Evolutionary conservation across 2,888 invertebrate genomes (phyloP).

Genomic region (Volucella bombylans): DNA sequence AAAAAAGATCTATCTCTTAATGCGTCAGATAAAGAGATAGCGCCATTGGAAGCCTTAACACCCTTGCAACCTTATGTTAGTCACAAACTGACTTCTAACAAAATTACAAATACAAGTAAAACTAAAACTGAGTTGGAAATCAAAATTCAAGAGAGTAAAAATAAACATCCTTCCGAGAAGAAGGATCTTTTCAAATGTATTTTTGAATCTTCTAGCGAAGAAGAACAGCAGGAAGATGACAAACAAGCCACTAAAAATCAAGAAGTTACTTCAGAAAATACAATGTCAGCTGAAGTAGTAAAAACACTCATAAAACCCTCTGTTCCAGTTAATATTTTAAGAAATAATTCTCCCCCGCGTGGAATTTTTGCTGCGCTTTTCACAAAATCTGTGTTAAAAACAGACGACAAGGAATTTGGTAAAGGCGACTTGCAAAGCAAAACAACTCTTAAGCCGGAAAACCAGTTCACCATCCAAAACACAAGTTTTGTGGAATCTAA

Average conservation of each 20-base stretch:
- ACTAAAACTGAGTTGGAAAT: conserved; percentile 79
- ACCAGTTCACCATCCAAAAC: conserved; percentile 71
- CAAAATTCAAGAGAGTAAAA: conserved; percentile 77
- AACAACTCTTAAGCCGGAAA: conserved; percentile 76
- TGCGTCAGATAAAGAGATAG: neutral
- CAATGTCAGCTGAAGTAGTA: conserved; percentile 76
- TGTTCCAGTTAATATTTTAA: conserved; percentile 84
- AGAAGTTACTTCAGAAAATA: conserved; percentile 55
- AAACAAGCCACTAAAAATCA: conserved; percentile 78
- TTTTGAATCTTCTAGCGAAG: conserved; percentile 91
- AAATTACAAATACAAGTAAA: neutral
- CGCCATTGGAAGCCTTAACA: neutral
- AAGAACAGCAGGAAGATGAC: conserved; percentile 84
- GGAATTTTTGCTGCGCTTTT: conserved; percentile 85
- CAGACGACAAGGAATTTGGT: neutral
- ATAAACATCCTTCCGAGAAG: conserved; percentile 84
- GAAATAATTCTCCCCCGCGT: conserved; percentile 87
- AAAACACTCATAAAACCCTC: conserved; percentile 78
- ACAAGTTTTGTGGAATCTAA: conserved; percentile 29
- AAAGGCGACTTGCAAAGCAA: conserved; percentile 55
- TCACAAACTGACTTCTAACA: neutral
- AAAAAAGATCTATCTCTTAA: neutral
- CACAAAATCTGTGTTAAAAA: conserved; percentile 54
- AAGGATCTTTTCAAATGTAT: conserved; percentile 94
- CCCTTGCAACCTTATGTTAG: neutral